A percentile compares a stretch with the other conserved stretches of the same genome.
Evolutionary conservation across 37 sponge, comb jelly and placozoan genomes (phyloP).

Genomic region (Spongia lamella): DNA sequence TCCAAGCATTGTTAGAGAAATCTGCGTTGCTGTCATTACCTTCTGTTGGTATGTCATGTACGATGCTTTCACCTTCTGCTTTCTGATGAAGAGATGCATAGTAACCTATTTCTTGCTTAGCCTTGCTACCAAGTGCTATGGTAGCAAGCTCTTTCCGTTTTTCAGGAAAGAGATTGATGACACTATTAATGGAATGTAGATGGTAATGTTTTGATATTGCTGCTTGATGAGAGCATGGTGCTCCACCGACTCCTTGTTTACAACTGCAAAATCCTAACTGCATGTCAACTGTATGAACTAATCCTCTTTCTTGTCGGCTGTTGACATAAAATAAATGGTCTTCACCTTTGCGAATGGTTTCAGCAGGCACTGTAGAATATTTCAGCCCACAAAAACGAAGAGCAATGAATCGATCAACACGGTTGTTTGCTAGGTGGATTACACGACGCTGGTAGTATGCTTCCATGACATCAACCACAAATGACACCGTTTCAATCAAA

Average conservation of each 20-base stretch:
- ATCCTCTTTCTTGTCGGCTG: too few species aligned
- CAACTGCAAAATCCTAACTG: conserved; percentile 1
- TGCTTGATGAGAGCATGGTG: conserved; percentile 23
- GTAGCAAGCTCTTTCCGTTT: conserved; percentile 1
- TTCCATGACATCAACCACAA: conserved; percentile 21
- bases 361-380: too few species aligned
- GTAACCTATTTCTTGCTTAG: neutral
- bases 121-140: neutral
- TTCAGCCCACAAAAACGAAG: conserved; percentile 6
- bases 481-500: neutral
- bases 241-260: neutral
- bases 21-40: too few species aligned
- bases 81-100: neutral
- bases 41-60: too few species aligned
- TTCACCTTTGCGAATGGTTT: too few species aligned
- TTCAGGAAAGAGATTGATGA: neutral
- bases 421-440: conserved; percentile 1
- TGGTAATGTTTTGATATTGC: neutral
- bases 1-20: too few species aligned
- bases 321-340: too few species aligned
- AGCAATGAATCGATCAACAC: neutral
- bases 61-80: neutral
- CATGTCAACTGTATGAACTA: neutral
- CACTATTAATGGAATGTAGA: neutral
- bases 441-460: conserved; percentile 16